phyloP scores from a whole-genome alignment of 1,140 invertebrate genomes.

The Drosophila sturtevanti region DNA sequence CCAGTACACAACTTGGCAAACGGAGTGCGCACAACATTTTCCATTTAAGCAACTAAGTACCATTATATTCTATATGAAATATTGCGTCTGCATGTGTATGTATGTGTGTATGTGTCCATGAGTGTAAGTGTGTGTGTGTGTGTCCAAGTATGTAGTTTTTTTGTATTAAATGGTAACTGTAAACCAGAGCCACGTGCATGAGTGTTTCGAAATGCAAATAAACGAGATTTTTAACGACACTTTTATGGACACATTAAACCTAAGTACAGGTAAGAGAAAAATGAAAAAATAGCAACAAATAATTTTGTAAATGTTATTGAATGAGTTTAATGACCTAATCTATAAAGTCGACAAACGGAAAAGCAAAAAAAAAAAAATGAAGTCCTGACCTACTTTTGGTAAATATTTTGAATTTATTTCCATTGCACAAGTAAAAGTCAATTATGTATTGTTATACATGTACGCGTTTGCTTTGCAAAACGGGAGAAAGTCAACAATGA shows the following conservation, averaged over 20 bases:
- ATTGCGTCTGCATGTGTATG: constrained; percentile 23
- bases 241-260: constrained; percentile 26
- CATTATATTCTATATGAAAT: constrained; percentile 42
- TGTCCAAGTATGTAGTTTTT: constrained; percentile 33
- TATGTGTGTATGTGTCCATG: constrained; percentile 11
- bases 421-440: constrained; percentile 1
- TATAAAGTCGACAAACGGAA: neutral
- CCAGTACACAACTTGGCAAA: constrained; percentile 64
- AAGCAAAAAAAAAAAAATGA: neutral
- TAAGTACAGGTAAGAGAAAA: neutral
- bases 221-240: constrained; percentile 49
- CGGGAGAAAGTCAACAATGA: constrained; percentile 35
- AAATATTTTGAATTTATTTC: constrained; percentile 2
- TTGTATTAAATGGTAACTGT: constrained; percentile 22
- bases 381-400: constrained; percentile 10
- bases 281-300: neutral
- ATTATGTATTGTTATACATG: constrained; percentile 18
- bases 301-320: neutral
- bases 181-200: constrained; percentile 51
- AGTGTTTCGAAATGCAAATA: constrained; percentile 58
- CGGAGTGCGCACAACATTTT: constrained; percentile 50
- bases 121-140: constrained; percentile 19
- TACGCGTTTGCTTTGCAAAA: neutral
- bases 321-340: constrained; percentile 9
- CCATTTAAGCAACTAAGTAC: constrained; percentile 25